phyloP scores from a whole-genome alignment of 2,113 vertebrate genomes.

The Bujurquina vittata region DNA sequence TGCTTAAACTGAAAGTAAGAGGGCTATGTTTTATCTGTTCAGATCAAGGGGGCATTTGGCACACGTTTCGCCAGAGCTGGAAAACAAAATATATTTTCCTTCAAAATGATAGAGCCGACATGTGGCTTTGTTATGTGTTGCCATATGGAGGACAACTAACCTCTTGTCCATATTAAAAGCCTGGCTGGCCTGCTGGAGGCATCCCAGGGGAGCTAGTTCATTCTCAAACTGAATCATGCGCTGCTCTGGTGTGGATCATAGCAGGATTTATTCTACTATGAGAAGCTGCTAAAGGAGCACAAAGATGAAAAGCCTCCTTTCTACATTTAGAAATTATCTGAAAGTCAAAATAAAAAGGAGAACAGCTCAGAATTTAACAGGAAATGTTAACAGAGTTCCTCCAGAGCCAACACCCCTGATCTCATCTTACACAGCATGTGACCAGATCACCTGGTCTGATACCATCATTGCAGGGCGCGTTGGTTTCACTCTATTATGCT shows the following conservation, averaged over 20 bases:
- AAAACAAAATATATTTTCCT: constrained; percentile 14
- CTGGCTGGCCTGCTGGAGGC: constrained; percentile 19
- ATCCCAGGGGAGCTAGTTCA: constrained; percentile 31
- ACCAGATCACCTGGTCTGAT: constrained; percentile 9
- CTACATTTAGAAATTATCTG: not conserved
- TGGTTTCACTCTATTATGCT: constrained; percentile 50
- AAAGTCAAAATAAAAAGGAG: not conserved
- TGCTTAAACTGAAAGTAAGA: not conserved
- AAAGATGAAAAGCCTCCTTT: not conserved
- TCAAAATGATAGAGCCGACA: constrained; percentile 21
- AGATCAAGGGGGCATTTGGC: constrained; percentile 44
- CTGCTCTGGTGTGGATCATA: constrained; percentile 36
- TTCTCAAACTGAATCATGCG: constrained; percentile 30
- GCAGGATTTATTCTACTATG: constrained; percentile 12
- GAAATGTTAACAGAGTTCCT: not conserved
- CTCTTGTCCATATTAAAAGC: constrained; percentile 60
- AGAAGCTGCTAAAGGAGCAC: constrained; percentile 4
- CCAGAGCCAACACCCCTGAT: constrained; percentile 13
- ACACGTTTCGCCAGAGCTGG: constrained; percentile 29
- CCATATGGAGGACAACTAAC: constrained; percentile 47
- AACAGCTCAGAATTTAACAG: not conserved
- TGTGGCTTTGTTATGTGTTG: constrained; percentile 43
- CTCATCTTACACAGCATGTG: constrained; percentile 30
- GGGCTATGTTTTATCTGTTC: not conserved
- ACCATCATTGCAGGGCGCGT: not conserved